Evolutionary conservation across 2,888 invertebrate genomes (phyloP).

Genomic region (Meteorus cinctellus): DNA sequence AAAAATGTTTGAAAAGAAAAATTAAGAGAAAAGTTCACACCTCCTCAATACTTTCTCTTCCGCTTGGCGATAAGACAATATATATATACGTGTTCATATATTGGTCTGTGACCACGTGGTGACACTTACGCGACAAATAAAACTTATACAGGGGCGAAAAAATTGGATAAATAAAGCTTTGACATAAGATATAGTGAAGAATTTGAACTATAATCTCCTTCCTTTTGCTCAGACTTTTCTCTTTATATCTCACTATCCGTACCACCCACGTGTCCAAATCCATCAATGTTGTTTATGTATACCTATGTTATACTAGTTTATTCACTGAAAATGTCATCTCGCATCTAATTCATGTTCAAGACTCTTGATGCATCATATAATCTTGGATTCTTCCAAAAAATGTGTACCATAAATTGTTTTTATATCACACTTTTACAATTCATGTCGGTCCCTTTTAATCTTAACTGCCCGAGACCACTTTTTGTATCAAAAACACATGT

Average conservation of each 20-base stretch:
- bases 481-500: neutral
- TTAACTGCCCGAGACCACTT: no score
- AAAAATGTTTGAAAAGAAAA: slow-evolving; percentile 17
- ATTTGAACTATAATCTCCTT: neutral
- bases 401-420: neutral
- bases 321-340: neutral
- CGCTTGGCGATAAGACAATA: slow-evolving; percentile 56
- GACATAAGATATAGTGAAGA: neutral
- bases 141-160: slow-evolving; percentile 37
- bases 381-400: neutral
- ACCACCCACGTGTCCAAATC: neutral
- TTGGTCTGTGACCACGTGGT: slow-evolving; percentile 52
- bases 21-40: slow-evolving; percentile 43
- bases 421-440: no score
- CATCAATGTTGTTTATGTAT: neutral
- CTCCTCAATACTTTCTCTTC: slow-evolving; percentile 62
- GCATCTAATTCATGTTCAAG: neutral
- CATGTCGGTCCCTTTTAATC: no score
- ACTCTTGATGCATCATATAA: neutral
- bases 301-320: neutral
- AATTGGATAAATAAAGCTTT: neutral
- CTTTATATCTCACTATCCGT: neutral
- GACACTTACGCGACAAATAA: slow-evolving; percentile 52
- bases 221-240: neutral
- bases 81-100: neutral